A percentile compares a stretch with the other conserved stretches of the same genome.
phyloP scores from a whole-genome alignment of 2,113 vertebrate genomes.

The Gobio gobio region DNA sequence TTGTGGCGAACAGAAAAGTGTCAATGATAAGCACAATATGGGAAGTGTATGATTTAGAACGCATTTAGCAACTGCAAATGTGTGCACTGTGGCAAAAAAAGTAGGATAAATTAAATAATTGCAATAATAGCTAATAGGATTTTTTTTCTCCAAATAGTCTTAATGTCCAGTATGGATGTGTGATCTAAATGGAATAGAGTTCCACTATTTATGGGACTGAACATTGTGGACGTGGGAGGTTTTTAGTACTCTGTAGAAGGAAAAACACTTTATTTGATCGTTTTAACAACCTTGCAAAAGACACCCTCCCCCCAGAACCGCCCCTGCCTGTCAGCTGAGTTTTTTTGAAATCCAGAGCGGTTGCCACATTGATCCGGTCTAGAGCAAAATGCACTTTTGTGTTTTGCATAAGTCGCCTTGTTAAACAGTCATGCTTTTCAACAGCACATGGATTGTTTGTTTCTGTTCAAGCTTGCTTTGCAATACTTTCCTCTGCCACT shows the following conservation, averaged over 20 bases:
- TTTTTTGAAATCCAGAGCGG: slow-evolving; percentile 5
- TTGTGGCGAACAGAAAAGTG: no score
- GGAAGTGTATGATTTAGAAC: no score
- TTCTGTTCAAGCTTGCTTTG: slow-evolving; percentile 22
- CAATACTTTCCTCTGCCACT: slow-evolving; percentile 38
- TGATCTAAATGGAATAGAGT: neutral
- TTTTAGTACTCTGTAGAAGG: neutral
- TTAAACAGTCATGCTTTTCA: slow-evolving; percentile 34
- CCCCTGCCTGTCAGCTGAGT: neutral
- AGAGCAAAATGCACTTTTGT: neutral
- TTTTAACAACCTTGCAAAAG: neutral
- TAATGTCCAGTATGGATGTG: neutral
- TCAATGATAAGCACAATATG: no score
- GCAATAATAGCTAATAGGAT: no score
- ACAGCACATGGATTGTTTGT: slow-evolving; percentile 9
- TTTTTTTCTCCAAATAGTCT: neutral
- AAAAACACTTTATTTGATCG: neutral
- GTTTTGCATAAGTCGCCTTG: slow-evolving; percentile 38
- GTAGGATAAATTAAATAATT: neutral
- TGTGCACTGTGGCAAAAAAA: no score
- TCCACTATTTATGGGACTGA: neutral
- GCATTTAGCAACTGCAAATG: no score
- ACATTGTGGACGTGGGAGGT: neutral
- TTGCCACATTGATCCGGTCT: neutral
- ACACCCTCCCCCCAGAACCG: neutral